Percentiles rank a stretch among this genome's conserved stretches.
phyloP scores from a whole-genome alignment of 2,888 invertebrate genomes.

The Chymomyza amoena region DNA sequence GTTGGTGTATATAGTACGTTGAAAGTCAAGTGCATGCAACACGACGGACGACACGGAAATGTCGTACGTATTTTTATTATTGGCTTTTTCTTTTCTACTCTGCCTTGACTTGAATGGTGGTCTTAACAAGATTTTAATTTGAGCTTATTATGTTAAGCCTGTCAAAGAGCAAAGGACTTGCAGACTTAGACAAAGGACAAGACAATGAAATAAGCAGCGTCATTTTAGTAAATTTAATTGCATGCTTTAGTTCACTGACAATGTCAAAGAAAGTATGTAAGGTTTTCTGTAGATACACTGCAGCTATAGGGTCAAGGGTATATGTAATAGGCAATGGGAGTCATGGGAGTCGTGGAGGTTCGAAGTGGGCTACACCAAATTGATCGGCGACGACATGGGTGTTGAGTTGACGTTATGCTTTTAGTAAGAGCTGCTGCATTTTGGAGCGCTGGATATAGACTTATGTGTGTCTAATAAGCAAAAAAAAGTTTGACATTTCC shows the following conservation, averaged over 20 bases:
- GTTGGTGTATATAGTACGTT: conserved; percentile 41
- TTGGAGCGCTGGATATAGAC: too few relatives aligned
- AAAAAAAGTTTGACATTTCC: too few relatives aligned
- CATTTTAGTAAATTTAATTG: neutral
- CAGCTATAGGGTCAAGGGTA: too few relatives aligned
- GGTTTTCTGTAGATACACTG: too few relatives aligned
- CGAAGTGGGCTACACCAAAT: too few relatives aligned
- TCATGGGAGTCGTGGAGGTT: too few relatives aligned
- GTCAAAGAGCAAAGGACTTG: conserved; percentile 41
- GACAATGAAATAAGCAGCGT: neutral
- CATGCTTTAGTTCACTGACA: neutral
- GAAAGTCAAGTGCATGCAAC: conserved; percentile 54
- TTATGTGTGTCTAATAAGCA: too few relatives aligned
- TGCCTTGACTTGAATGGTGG: neutral
- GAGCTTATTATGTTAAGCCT: conserved; percentile 60
- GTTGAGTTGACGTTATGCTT: too few relatives aligned
- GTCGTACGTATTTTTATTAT: conserved; percentile 39
- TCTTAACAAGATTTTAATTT: conserved; percentile 67
- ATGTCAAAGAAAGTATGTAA: neutral
- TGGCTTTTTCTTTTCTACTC: neutral
- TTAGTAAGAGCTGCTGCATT: too few relatives aligned
- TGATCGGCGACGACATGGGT: too few relatives aligned
- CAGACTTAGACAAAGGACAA: conserved; percentile 3
- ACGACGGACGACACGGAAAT: conserved; percentile 22
- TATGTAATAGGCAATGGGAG: too few relatives aligned